Evolutionary conservation across 2,888 invertebrate species (phyloP), one percentile per base, ranked within the genome.

Genomic region (Dioctria linearis): DNA sequence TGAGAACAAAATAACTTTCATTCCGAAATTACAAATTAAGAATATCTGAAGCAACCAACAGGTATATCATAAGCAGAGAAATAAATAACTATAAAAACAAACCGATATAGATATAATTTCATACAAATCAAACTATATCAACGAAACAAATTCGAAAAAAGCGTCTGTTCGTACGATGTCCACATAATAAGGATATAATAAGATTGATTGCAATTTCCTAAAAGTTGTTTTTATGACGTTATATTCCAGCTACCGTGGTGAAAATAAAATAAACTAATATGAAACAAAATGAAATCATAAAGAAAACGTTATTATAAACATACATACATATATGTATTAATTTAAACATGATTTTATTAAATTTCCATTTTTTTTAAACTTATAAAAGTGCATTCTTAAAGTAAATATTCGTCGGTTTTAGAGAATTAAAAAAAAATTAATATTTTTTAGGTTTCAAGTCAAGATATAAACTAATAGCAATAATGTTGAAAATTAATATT

Each of bases 361-460:
- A 43, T 46, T 67, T 67, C 42, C 43, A 42, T 46, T 25, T 51
- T 71, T 71, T 71, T 71, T 51, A 51, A 54, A 54, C 51, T 71
- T 71, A 71, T 71, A 71, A 71, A 71, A 71, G 71, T 71, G 71
- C 71, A 71, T 71, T 67, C 54, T 51, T 71, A 71, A 51, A 39
- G 39, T 40, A 71, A 71, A 71, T 71, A 5, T 13, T 6, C 71
- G 39, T 71, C 71, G 51, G 9, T 71, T 51, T 54, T 37, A 67
- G 57, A 54, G 71, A 71, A 71, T 71, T 71, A 39, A 51, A 51
- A 43, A 67, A 46, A 67, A 67, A 67, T 43, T 67, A 43, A 46
- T 46, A 67, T 43, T 67, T 43, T 11, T n/a, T n/a, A n/a, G n/a
- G n/a, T n/a, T n/a, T n/a, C n/a, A n/a, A n/a, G n/a, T n/a, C n/a